Evolutionary conservation across 2,113 vertebrate species (phyloP).

Genomic region (Pollimyrus isidori): DNA sequence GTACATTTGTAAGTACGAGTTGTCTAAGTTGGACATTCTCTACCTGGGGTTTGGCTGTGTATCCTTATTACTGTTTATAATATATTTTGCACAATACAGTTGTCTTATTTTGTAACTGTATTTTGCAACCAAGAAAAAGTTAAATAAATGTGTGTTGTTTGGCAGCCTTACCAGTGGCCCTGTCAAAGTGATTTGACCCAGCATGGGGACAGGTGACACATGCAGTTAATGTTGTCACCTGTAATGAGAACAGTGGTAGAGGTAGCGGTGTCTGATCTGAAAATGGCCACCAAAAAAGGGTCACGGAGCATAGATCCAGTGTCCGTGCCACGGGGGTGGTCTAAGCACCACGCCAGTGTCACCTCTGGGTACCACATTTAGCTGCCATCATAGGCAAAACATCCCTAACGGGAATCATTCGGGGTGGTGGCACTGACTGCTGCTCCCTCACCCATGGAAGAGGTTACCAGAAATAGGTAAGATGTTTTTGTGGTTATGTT

Average conservation of each 20-base stretch:
- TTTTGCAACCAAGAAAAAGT: neutral
- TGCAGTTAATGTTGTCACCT: neutral
- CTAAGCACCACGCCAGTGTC: neutral
- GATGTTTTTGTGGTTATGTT: neutral
- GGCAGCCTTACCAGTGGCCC: neutral
- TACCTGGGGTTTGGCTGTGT: neutral
- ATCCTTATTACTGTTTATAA: neutral
- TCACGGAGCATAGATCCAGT: too few relatives aligned
- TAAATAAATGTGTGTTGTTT: neutral
- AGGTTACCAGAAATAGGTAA: neutral
- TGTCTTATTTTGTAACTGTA: neutral
- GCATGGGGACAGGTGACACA: neutral
- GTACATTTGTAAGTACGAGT: too few relatives aligned
- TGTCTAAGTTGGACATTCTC: too few relatives aligned
- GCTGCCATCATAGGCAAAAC: neutral
- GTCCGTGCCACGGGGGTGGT: neutral
- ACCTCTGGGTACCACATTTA: neutral
- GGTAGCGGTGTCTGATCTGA: neutral
- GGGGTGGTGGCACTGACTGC: neutral
- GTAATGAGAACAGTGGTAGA: neutral
- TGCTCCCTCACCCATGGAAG: neutral
- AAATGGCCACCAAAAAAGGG: neutral
- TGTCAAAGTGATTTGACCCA: neutral
- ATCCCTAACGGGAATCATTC: neutral
- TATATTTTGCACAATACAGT: neutral